Conservation (phyloP, 2,113 vertebrate genomes). For the Prionailurus viverrinus region DNA sequence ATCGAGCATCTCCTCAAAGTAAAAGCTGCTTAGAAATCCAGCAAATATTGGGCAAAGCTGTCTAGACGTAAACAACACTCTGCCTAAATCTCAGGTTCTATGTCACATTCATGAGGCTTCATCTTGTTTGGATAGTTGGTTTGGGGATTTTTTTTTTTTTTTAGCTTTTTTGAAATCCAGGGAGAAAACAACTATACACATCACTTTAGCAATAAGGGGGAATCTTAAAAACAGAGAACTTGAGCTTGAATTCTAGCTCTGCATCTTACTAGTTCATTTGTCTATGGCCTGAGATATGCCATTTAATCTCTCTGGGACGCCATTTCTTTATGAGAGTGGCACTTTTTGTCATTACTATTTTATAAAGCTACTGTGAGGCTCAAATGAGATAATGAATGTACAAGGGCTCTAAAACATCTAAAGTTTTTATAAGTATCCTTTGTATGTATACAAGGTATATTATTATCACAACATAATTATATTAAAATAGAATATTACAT, state of each 20-base stretch:
- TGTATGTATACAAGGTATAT: neutral
- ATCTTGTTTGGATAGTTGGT: neutral
- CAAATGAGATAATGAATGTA: neutral
- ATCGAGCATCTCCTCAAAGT: neutral
- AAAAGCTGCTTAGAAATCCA: neutral
- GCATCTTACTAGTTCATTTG: neutral
- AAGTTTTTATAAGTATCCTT: neutral
- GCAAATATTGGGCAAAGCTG: neutral
- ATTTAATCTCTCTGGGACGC: neutral
- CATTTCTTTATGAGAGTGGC: neutral
- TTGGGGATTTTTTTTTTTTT: neutral
- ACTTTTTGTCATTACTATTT: neutral
- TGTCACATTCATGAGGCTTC: neutral
- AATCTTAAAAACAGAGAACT: neutral
- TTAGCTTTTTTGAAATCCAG: conserved; percentile 39
- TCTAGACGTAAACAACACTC: neutral
- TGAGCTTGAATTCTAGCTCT: neutral
- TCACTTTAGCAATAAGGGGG: neutral
- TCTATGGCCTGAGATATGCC: neutral
- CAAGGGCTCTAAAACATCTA: neutral
- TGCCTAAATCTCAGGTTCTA: neutral
- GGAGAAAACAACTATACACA: neutral
- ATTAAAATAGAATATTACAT: neutral
- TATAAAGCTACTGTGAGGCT: neutral
- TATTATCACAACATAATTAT: neutral